Conservation (phyloP, 1,140 invertebrate species). For the Monomorium pharaonis region DNA sequence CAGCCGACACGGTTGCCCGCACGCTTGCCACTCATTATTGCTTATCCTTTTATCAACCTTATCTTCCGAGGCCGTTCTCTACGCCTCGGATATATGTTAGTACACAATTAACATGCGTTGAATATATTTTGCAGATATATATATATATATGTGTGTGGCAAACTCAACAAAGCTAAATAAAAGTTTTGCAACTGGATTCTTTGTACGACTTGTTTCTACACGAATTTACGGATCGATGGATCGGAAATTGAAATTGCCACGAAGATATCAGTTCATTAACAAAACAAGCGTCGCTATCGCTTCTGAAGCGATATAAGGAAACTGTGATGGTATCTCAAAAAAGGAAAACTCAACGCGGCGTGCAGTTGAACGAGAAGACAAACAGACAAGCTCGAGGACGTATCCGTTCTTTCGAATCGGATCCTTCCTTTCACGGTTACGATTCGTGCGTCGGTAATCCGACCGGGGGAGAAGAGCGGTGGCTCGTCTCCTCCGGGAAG, state of each 20-base stretch:
- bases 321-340: not conserved
- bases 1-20: not conserved
- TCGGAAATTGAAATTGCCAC: not conserved
- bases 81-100: not conserved
- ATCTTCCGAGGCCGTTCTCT: not conserved
- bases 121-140: not conserved
- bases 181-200: not conserved
- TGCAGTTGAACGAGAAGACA: slow-evolving; percentile 27
- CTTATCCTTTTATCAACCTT: not conserved
- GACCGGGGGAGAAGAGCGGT: not conserved
- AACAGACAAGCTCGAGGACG: slow-evolving; percentile 45
- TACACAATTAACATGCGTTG: not conserved
- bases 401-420: slow-evolving; percentile 44
- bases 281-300: slow-evolving; percentile 16
- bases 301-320: not conserved
- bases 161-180: not conserved
- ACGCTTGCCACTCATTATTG: not conserved
- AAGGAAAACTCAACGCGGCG: not conserved
- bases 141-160: not conserved
- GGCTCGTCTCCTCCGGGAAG: not conserved
- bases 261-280: slow-evolving; percentile 24
- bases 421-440: slow-evolving; percentile 38
- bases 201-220: not conserved
- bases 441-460: slow-evolving; percentile 34
- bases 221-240: not conserved